Evolutionary conservation across 2,113 vertebrate genomes (phyloP).

Genomic region (Neolamprologus sp.): DNA sequence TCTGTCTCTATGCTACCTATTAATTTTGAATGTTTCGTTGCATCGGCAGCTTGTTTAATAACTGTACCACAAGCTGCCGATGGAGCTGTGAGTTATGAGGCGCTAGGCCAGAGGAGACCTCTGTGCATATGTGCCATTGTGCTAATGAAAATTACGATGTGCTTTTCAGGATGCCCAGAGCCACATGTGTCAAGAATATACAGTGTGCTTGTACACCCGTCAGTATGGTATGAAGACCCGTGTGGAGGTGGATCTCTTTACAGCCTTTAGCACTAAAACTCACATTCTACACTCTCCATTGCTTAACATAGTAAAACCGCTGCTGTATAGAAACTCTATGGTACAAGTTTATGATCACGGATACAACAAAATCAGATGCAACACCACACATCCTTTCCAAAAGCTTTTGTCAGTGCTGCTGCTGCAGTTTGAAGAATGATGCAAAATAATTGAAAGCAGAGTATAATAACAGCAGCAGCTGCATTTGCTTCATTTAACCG

Average conservation of each 20-base stretch:
- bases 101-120: background rate
- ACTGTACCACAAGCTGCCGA: background rate
- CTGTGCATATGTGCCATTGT: conserved; percentile 1
- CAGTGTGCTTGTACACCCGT: background rate
- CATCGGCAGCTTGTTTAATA: background rate
- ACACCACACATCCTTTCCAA: background rate
- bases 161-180: background rate
- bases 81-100: background rate
- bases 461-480: background rate
- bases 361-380: background rate
- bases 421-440: background rate
- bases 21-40: background rate
- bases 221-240: background rate
- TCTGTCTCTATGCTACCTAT: background rate
- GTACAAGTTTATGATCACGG: background rate
- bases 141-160: background rate
- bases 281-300: background rate
- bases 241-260: background rate
- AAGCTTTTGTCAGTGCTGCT: background rate
- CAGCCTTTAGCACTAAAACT: background rate
- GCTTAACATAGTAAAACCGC: background rate
- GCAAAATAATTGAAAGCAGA: background rate
- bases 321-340: background rate
- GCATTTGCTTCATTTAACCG: background rate
- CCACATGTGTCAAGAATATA: background rate